Conservation (phyloP, 1,140 invertebrate genomes). For the Tachypleus tridentatus region DNA sequence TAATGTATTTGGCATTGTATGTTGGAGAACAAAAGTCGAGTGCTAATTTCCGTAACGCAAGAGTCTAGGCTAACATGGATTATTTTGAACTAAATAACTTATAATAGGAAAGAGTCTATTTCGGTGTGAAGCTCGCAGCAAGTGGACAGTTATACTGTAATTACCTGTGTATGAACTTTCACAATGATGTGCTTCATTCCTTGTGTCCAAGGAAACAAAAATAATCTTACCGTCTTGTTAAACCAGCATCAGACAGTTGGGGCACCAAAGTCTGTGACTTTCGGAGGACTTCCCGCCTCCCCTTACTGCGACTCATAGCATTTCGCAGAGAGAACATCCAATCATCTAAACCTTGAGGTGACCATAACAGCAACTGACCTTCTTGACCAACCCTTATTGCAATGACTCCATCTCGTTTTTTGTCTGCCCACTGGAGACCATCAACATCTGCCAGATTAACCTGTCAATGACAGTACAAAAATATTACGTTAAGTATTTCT, state of each 20-base stretch:
- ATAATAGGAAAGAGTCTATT: no score
- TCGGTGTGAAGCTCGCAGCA: no score
- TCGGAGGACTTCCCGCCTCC: constrained; percentile 20
- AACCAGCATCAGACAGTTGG: constrained; percentile 13
- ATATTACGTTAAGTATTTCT: no score
- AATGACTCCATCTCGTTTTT: constrained; percentile 43
- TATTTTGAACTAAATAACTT: no score
- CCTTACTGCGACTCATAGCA: constrained; percentile 23
- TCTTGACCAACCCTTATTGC: constrained; percentile 29
- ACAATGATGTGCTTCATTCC: no score
- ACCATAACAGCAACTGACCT: constrained; percentile 44
- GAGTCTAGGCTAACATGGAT: no score
- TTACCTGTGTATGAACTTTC: no score
- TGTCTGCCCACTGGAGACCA: constrained; percentile 48
- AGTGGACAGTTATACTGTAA: no score
- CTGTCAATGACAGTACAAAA: constrained; percentile 26
- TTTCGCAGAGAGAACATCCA: constrained; percentile 24
- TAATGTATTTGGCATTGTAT: no score
- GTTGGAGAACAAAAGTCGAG: no score
- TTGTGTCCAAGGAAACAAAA: background rate
- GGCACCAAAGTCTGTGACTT: constrained; percentile 23
- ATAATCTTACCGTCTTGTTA: constrained; percentile 13
- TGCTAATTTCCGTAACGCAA: no score
- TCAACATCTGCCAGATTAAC: constrained; percentile 51
- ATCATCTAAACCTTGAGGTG: constrained; percentile 26